A percentile compares a stretch with the other conserved stretches of the same genome.
Evolutionary conservation across 2,888 invertebrate species (phyloP).

Genomic region (Eupithecia subumbrata): DNA sequence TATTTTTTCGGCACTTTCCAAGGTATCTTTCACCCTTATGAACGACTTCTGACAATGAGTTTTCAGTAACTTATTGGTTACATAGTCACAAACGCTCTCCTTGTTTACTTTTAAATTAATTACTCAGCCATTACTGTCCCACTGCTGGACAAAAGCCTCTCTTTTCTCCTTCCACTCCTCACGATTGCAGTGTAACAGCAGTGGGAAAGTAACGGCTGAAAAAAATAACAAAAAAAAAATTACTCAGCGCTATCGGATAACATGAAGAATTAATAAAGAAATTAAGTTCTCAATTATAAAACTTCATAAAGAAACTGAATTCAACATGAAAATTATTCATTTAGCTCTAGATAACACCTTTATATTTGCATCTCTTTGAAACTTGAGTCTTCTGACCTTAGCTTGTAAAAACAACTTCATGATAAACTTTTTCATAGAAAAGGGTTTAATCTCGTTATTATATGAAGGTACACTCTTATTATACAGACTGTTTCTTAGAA

Average conservation of each 20-base stretch:
- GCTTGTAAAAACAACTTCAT: neutral
- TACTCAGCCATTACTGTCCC: too few species aligned
- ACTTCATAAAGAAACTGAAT: constrained; percentile 14
- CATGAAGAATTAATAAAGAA: neutral
- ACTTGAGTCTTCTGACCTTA: neutral
- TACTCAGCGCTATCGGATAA: neutral
- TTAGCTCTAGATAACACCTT: constrained; percentile 2
- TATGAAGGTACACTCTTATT: neutral
- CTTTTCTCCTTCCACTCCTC: too few species aligned
- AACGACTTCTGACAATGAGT: too few species aligned
- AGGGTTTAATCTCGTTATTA: neutral
- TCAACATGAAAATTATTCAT: constrained; percentile 22
- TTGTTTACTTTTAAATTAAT: too few species aligned
- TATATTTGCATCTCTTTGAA: constrained; percentile 28
- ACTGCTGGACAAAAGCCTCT: too few species aligned
- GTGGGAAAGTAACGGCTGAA: too few species aligned
- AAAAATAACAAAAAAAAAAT: too few species aligned
- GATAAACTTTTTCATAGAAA: neutral
- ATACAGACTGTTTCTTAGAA: neutral
- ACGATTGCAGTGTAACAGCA: too few species aligned
- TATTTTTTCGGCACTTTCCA: neutral
- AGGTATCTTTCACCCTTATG: neutral
- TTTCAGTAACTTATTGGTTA: neutral
- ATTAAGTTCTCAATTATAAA: neutral
- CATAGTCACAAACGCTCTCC: neutral